Evolutionary conservation across 2,888 invertebrate genomes (phyloP).

Genomic region (Odontothrips loti): DNA sequence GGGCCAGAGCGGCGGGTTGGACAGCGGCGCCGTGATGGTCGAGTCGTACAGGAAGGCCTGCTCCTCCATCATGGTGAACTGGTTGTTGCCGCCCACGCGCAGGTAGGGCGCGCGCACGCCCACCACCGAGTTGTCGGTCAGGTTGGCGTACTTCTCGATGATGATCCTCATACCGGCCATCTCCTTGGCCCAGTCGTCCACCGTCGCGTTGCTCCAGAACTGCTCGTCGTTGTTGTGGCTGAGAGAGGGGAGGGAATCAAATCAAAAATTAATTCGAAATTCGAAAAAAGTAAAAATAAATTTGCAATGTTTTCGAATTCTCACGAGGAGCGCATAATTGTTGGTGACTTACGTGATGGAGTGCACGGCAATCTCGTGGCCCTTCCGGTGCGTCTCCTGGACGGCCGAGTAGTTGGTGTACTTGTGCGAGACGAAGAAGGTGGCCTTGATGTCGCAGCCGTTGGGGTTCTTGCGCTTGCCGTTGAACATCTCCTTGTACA

Average conservation of each 20-base stretch:
- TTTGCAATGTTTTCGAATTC: too few relatives aligned
- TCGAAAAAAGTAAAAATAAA: too few relatives aligned
- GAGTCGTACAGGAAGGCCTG: slow-evolving; percentile 93
- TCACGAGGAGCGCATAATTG: too few relatives aligned
- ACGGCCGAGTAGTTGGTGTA: slow-evolving; percentile 92
- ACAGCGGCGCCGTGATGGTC: slow-evolving; percentile 86
- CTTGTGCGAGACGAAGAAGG: slow-evolving; percentile 89
- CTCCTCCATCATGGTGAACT: slow-evolving; percentile 97
- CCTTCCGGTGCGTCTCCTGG: slow-evolving; percentile 84
- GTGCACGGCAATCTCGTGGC: slow-evolving; percentile 90
- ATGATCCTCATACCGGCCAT: slow-evolving; percentile 93
- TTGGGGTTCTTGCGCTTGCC: slow-evolving; percentile 86
- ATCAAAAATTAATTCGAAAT: not conserved
- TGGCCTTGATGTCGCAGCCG: slow-evolving; percentile 88
- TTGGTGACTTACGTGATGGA: slow-evolving; percentile 80
- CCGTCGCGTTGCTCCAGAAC: slow-evolving; percentile 89
- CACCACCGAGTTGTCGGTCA: slow-evolving; percentile 86
- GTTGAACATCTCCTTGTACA: slow-evolving; percentile 89
- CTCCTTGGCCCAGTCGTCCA: slow-evolving; percentile 90
- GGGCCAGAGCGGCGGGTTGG: slow-evolving; percentile 92
- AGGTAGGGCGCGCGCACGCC: slow-evolving; percentile 87
- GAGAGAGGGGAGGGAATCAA: slow-evolving; percentile 38
- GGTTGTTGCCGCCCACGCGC: slow-evolving; percentile 89
- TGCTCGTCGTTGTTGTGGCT: slow-evolving; percentile 88
- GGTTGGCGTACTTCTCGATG: slow-evolving; percentile 81